A percentile compares a stretch with the other conserved stretches of the same genome.
phyloP scores from a whole-genome alignment of 2,797 vertebrate genomes.

The Neosalanx taihuensis region DNA sequence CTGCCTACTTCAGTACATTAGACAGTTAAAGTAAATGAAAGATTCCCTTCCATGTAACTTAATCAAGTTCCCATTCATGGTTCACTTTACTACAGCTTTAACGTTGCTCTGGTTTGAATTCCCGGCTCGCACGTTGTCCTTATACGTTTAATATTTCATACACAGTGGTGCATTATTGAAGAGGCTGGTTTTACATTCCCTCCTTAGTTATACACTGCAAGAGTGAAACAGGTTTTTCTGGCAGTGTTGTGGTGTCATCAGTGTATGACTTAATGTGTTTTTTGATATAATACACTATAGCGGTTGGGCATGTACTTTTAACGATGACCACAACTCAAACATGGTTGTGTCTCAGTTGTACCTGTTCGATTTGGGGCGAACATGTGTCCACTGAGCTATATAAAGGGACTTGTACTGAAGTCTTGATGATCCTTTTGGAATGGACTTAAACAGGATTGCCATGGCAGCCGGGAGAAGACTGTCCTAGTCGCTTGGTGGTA shows the following conservation, averaged over 20 bases:
- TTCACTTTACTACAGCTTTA: background rate
- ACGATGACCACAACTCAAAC: background rate
- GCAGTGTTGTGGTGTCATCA: background rate
- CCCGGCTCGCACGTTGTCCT: conserved; percentile 20
- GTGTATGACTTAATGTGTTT: background rate
- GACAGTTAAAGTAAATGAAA: background rate
- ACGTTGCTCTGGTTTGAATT: conserved; percentile 4
- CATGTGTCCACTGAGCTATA: too few species aligned
- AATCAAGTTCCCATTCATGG: background rate
- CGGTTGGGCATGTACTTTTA: background rate
- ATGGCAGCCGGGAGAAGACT: background rate
- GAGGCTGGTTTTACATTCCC: conserved; percentile 53
- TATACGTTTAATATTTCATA: conserved; percentile 60
- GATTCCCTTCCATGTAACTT: background rate
- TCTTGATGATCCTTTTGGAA: background rate
- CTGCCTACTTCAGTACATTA: background rate
- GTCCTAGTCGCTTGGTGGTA: background rate
- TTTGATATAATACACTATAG: conserved; percentile 9
- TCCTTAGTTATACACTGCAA: conserved; percentile 31
- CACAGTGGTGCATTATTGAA: conserved; percentile 61
- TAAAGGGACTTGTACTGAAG: background rate
- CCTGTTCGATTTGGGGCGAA: too few species aligned
- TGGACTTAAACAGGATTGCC: background rate
- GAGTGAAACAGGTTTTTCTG: background rate
- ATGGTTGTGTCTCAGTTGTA: background rate